Evolutionary conservation across 2,888 invertebrate genomes (phyloP).

Genomic region (Drosophila imparisetae): DNA sequence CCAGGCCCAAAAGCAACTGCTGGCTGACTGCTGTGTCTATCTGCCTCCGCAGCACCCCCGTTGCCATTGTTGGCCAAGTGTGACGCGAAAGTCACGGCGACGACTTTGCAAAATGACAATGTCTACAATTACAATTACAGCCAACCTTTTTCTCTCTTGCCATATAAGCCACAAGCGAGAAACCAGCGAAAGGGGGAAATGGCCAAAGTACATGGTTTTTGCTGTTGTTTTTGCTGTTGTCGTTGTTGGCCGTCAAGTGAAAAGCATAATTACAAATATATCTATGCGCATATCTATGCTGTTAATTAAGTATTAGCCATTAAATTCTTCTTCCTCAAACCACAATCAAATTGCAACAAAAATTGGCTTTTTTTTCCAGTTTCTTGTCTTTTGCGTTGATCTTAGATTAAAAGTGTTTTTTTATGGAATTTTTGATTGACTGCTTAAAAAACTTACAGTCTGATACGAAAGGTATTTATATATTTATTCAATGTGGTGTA

Average conservation of each 20-base stretch:
- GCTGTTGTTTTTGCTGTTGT: neutral
- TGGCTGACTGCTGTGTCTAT: neutral
- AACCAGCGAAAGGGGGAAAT: slow-evolving; percentile 53
- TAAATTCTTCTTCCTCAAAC: slow-evolving; percentile 9
- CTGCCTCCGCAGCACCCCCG: neutral
- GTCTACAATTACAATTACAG: slow-evolving; percentile 66
- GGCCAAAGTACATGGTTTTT: slow-evolving; percentile 4
- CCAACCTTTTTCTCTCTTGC: slow-evolving; percentile 44
- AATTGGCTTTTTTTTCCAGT: neutral
- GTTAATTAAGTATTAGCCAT: slow-evolving; percentile 50
- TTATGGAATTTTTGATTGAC: neutral
- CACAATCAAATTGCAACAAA: slow-evolving; percentile 5
- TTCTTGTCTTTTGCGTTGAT: neutral
- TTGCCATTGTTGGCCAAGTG: slow-evolving; percentile 62
- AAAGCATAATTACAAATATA: slow-evolving; percentile 54
- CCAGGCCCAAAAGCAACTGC: slow-evolving; percentile 41
- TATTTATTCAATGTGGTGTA: neutral
- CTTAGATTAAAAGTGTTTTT: neutral
- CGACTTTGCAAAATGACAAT: slow-evolving; percentile 55
- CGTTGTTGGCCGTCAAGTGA: slow-evolving; percentile 40
- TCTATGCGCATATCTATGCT: slow-evolving; percentile 41
- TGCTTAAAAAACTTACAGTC: neutral
- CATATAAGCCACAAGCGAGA: slow-evolving; percentile 28
- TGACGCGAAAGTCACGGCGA: slow-evolving; percentile 76
- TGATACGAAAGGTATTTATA: neutral